Conservation (phyloP, 2,113 vertebrate species). For the Thymallus thymallus region DNA sequence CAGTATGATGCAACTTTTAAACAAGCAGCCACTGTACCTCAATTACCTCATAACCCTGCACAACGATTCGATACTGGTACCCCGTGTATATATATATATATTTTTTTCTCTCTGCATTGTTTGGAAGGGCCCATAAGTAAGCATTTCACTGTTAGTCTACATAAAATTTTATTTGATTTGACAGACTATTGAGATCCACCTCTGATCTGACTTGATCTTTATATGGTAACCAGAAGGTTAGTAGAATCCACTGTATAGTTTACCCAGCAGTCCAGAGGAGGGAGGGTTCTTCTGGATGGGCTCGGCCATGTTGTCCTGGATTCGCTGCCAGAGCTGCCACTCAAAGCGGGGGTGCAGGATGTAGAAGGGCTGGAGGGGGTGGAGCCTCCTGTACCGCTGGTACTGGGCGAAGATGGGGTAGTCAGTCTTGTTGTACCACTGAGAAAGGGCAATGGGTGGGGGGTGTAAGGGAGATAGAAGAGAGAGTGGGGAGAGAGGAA, state of each 20-base stretch:
- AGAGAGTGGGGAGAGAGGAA: not conserved
- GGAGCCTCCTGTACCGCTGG: slow-evolving; percentile 70
- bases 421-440: slow-evolving; percentile 79
- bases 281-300: slow-evolving; percentile 79
- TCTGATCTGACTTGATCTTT: not conserved
- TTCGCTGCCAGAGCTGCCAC: slow-evolving; percentile 77
- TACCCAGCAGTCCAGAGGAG: slow-evolving; percentile 78
- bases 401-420: slow-evolving; percentile 80
- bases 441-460: not conserved
- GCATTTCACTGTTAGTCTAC: too few species aligned
- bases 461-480: not conserved
- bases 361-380: slow-evolving; percentile 77
- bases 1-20: too few species aligned
- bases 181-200: not conserved
- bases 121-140: too few species aligned
- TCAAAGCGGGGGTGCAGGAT: slow-evolving; percentile 75
- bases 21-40: too few species aligned
- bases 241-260: not conserved
- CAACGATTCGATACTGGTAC: too few species aligned
- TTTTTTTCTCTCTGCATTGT: too few species aligned
- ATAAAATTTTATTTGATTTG: too few species aligned
- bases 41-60: too few species aligned
- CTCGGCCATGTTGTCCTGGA: slow-evolving; percentile 78
- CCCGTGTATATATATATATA: too few species aligned
- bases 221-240: not conserved